Base-by-base conservation (phyloP, 2,888 invertebrate species). In the Andrena flavipes region DNA sequence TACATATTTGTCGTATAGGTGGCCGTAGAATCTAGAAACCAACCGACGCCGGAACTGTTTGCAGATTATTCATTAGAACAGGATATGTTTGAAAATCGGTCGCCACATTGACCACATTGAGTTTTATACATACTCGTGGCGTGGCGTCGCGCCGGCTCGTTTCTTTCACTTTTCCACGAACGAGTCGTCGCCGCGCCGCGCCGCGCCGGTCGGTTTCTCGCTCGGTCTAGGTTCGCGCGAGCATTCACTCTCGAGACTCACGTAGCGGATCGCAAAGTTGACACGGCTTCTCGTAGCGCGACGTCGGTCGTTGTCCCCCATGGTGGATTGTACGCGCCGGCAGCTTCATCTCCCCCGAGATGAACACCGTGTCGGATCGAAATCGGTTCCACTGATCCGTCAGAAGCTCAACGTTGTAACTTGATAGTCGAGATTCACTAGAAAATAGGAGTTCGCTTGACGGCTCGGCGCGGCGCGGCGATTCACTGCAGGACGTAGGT, bases 191-290 rank as follows among this genome's bases (percentile, higher is more conserved):
- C 7, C 30, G 30, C 33, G n/a, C n/a, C 5, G n/a, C 30, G 13
- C 0, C 30, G 20, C 51, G 51, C 6, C 1, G 62, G n/a, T 30
- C 35, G 20, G 62, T 77, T 65, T 59, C 29, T 51, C 35, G 70
- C n/a, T 20, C 10, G 20, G 30, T 20, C 30, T 54, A 33, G 35
- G 26, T 72, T 35, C 4, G 23, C 81, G 87, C 82, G 87, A 82
- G 90, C 91, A 88, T 92, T 91, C 92, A 89, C 91, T 92, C 89
- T 90, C 90, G 88, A 89, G 89, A 87, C 88, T 89, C 80, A 88
- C 91, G 89, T 90, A 90, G 85, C 90, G 87, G 82, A 91, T 91
- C 88, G 87, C 88, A 84, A 90, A 91, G 85, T 89, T 89, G 84
- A 87, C 80, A 67, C 88, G 86, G 76, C 84, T 87, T 84, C 86